Base-by-base conservation (phyloP, 2,113 vertebrate species). In the Sinocyclocheilus anshuiensis region DNA sequence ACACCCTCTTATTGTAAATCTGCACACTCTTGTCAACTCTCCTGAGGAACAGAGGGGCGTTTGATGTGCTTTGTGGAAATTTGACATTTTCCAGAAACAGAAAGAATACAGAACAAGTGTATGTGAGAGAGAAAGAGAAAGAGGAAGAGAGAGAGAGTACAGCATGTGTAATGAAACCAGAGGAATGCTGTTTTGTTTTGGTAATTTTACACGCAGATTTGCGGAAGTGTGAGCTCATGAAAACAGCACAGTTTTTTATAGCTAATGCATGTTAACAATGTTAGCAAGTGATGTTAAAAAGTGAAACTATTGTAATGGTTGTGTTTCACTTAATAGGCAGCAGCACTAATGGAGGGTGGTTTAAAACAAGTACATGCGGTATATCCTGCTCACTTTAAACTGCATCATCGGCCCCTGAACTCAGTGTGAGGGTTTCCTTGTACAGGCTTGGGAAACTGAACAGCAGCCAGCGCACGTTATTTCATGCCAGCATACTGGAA, bases 361-460 rank as follows among this genome's bases (percentile, higher is more conserved):
- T 36, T 39, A 12, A n/a, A 74, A 42, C 36, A 12, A 42, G 69
- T 26, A 26, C 15, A 77, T 53, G 74, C 45, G 3, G 74, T 77
- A 50, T 76, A 50, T 77, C 71, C 71, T 50, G n/a, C 74, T 24
- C n/a, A 50, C 74, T 77, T 29, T 24, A 50, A 16, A 4, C 15
- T 48, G 74, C 74, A 77, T 50, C 45, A 71, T 53, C 9, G 33
- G 9, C 1, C 26, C 22, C 48, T 13, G 0, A 72, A 24, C 45
- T 33, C 65, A 71, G 72, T 55, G 63, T 69, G 18, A 50, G 16
- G 24, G 45, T 72, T 20, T 72, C 65, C 63, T 71, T 72, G 63
- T 22, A 6, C 81, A 55, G 81, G 45, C 4, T 55, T 71, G 65
- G 65, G 81, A 67, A 75, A 57, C 50, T 45, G 71, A n/a, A 59